Percentiles rank a stretch among this genome's conserved stretches.
phyloP scores from a whole-genome alignment of 1,140 invertebrate genomes.

The Trichogramma pretiosum region DNA sequence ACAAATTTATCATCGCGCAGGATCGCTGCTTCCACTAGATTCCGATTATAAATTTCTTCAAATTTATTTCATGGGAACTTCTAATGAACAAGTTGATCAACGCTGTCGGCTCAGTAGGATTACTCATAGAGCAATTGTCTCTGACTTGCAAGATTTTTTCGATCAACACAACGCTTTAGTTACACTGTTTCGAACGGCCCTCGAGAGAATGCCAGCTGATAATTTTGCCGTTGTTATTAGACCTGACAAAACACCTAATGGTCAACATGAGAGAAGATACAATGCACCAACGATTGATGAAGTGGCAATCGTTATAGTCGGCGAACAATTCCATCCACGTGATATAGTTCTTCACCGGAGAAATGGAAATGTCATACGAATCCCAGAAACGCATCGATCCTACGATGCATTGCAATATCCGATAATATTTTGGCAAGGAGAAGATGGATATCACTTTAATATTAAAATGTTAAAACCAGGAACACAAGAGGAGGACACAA shows the following conservation, averaged over 20 bases:
- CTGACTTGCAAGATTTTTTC: conserved; percentile 30
- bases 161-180: conserved; percentile 37
- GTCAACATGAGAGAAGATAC: conserved; percentile 36
- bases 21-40: neutral
- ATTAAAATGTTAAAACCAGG: no score
- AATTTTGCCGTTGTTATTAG: conserved; percentile 33
- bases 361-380: conserved; percentile 33
- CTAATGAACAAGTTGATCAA: conserved; percentile 38
- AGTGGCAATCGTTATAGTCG: conserved; percentile 27
- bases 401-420: conserved; percentile 47
- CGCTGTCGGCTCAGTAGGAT: conserved; percentile 27
- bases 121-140: conserved; percentile 31
- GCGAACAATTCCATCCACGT: conserved; percentile 20
- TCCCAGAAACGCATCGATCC: no score
- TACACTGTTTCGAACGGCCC: conserved; percentile 34
- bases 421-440: conserved; percentile 42
- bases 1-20: no score
- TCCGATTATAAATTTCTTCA: conserved; percentile 5
- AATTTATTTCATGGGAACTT: conserved; percentile 39
- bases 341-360: conserved; percentile 33
- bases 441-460: conserved; percentile 40
- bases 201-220: conserved; percentile 34
- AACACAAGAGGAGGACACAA: conserved; percentile 20
- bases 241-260: conserved; percentile 33
- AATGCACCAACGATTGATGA: conserved; percentile 29